Base-by-base conservation (phyloP, 2,113 vertebrate genomes). In the Cyanocitta stelleri region DNA sequence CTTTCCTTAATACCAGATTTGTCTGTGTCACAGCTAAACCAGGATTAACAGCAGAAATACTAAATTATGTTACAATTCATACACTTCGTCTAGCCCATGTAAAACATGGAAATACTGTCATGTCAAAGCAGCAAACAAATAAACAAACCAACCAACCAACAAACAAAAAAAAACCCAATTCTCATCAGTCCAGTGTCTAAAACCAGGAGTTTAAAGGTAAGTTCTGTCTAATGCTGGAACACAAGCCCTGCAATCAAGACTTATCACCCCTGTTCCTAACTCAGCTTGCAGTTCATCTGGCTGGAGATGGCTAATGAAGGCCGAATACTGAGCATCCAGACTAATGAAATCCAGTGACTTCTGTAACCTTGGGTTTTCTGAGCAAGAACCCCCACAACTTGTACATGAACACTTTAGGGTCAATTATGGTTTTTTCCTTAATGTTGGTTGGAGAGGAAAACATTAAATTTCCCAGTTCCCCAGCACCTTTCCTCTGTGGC, bases 1-100 rank as follows among this genome's bases (percentile, higher is more conserved):
- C 69, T 75, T 78, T 72, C 52, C 73, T 91, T 95, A 92, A 87
- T 68, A 85, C n/a, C 84, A 82, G 61, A 94, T 87, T 79, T 95
- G 64, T 85, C 87, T 82, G n/a, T 64, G 91, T 82, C 62, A 82
- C 87, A 52, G 69, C 69, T 92, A 91, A 91, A 92, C n/a, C 44
- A 75, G 80, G 93, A 97, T 91, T 76, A 95, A 62, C 69, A 68
- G 21, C 49, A 91, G 48, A 95, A 89, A 85, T 49, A 69, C 41
- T 52, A 89, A 92, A 91, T 72, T 24, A 52, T 32, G 8, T 61
- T 61, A 72, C n/a, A 89, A 92, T 95, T 85, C 61, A 78, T 29
- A n/a, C 17, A 78, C 18, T 48, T 46, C 1, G 1, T 37, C 48
- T 81, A 67, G 32, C 15, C 12, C 26, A 39, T 61, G 61, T 55